Percentiles rank a stretch among this genome's conserved stretches.
Conservation (phyloP, 2,113 vertebrate genomes). For the Chaetodon auriga region DNA sequence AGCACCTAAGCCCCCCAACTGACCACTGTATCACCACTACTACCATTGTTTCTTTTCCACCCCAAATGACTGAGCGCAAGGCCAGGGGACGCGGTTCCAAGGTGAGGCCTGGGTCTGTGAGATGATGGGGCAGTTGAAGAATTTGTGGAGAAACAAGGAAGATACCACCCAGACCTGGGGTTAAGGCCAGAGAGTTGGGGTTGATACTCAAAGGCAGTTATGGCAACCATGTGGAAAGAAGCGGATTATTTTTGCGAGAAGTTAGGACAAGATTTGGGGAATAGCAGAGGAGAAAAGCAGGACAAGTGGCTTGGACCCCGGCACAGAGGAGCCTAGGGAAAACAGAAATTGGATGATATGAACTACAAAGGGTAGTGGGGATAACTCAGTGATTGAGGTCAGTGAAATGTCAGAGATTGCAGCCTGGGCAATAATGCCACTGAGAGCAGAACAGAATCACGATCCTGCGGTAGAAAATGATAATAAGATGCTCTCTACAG, state of each 20-base stretch:
- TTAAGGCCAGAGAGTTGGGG: slow-evolving; percentile 19
- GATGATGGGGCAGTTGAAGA: not conserved
- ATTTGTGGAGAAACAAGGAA: slow-evolving; percentile 14
- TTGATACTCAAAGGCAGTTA: slow-evolving; percentile 22
- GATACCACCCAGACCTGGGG: slow-evolving; percentile 11
- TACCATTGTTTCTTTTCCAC: slow-evolving; percentile 13
- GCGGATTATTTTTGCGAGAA: slow-evolving; percentile 41
- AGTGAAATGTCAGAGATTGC: slow-evolving; percentile 56
- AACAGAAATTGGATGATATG: slow-evolving; percentile 39
- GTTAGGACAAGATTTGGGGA: slow-evolving; percentile 26
- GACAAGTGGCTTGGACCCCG: slow-evolving; percentile 11
- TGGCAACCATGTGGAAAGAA: slow-evolving; percentile 52
- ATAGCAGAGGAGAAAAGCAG: slow-evolving; percentile 10
- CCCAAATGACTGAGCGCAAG: not conserved
- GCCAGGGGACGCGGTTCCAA: not conserved
- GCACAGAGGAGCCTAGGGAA: not conserved
- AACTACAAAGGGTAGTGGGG: slow-evolving; percentile 40
- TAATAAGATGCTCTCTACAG: not conserved
- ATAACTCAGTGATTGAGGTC: slow-evolving; percentile 52
- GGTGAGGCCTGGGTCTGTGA: slow-evolving; percentile 16
- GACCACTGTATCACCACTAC: slow-evolving; percentile 39
- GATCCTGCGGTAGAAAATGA: not conserved
- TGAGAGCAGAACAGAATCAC: not conserved
- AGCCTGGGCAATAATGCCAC: slow-evolving; percentile 23
- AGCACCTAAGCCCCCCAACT: slow-evolving; percentile 47